Evolutionary conservation across 2,888 invertebrate species (phyloP).

Genomic region (Campoletis raptor): DNA sequence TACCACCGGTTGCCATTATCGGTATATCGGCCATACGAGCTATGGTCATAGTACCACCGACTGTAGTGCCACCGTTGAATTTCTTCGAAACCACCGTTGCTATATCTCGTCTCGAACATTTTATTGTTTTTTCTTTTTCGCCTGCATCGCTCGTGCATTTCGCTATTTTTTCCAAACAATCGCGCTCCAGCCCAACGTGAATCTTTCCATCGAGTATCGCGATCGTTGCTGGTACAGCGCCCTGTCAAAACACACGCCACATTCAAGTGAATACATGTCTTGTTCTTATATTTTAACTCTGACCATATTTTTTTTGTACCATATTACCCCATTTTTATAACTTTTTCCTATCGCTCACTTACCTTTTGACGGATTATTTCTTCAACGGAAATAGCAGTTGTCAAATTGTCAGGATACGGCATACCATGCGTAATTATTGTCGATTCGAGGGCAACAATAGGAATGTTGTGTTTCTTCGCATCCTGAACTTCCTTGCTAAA

Average conservation of each 20-base stretch:
- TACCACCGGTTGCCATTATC: slow-evolving; percentile 97
- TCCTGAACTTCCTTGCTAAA: slow-evolving; percentile 87
- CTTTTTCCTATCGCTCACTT: too few species aligned
- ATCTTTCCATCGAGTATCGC: slow-evolving; percentile 94
- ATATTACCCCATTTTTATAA: not conserved
- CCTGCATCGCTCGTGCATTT: slow-evolving; percentile 79
- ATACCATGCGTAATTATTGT: slow-evolving; percentile 99
- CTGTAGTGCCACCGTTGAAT: slow-evolving; percentile 96
- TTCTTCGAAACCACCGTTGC: slow-evolving; percentile 90
- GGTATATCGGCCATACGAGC: slow-evolving; percentile 93
- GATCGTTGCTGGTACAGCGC: slow-evolving; percentile 96
- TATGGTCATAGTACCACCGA: slow-evolving; percentile 96
- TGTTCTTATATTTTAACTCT: not conserved
- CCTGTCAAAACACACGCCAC: slow-evolving; percentile 85
- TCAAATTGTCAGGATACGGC: slow-evolving; percentile 96
- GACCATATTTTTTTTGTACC: not conserved
- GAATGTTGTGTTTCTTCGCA: slow-evolving; percentile 88
- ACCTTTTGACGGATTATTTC: slow-evolving; percentile 90
- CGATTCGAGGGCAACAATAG: slow-evolving; percentile 98
- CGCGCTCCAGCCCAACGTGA: slow-evolving; percentile 90
- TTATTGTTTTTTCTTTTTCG: slow-evolving; percentile 87
- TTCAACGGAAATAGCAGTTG: slow-evolving; percentile 94
- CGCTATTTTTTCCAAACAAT: slow-evolving; percentile 89
- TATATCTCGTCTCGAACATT: slow-evolving; percentile 95
- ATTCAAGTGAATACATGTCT: not conserved